Evolutionary conservation across 2,113 vertebrate species (phyloP), one percentile per base, ranked within the genome.

Genomic region (Phrynocephalus versicolor): DNA sequence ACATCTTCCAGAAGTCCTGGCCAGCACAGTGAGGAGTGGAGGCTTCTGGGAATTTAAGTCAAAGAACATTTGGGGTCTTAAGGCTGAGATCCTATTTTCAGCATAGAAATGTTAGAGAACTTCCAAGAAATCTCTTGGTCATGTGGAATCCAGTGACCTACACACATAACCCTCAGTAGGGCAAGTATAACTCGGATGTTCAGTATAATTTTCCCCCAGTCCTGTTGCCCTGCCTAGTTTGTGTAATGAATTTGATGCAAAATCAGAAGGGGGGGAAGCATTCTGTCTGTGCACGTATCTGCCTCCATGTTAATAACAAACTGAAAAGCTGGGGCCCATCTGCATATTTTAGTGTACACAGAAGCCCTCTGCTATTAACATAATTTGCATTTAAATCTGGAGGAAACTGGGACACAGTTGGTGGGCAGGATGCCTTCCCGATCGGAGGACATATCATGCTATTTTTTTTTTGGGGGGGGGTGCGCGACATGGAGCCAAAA

Each of bases 361-460:
- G 39, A 51, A 67, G 79, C 62, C 79, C 79, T 67, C 39, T 51
- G 27, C 62, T 81, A 81, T 55, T 69, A 69, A 45, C 41, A 81
- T 33, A 81, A 81, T 81, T 69, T 81, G 79, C 79, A 69, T 81
- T 81, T 69, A 79, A 67, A 51, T 81, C 64, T 81, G 79, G 27
- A 69, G n/a, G 79, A 81, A 81, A 81, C 62, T 35, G 67, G 65
- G 62, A 23, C 41, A 69, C 79, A 69, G 79, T 69, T 35, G 39
- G 64, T 62, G 35, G 77, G 77, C 23, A 62, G 35, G 57, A 39
- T 79, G 77, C 33, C 39, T 67, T 81, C 62, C 21, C 1, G 79
- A 69, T 69, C 30, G 14, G 64, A 51, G 65, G 65, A 67, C 65
- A 51, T 69, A 14, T 67, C 2, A 6, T 39, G 58, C 25, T 60